phyloP scores from a whole-genome alignment of 2,797 vertebrate genomes.

The Falco peregrinus region DNA sequence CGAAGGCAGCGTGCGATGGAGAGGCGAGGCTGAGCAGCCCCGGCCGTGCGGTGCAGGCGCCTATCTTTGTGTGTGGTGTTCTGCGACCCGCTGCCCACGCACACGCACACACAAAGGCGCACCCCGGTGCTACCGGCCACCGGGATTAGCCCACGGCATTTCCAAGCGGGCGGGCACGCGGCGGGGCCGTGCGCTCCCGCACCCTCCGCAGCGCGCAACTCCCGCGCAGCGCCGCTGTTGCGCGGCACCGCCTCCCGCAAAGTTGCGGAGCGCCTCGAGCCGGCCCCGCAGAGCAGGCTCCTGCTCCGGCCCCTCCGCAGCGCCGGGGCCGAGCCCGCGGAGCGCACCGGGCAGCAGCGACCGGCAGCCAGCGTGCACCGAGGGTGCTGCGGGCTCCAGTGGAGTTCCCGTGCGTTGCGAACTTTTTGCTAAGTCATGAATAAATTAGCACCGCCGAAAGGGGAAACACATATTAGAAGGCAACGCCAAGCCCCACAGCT shows the following conservation, averaged over 20 bases:
- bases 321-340: background rate
- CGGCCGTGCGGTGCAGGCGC: background rate
- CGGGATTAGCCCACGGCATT: background rate
- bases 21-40: background rate
- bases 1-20: background rate
- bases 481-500: background rate
- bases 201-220: background rate
- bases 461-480: background rate
- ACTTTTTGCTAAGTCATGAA: constrained; percentile 30
- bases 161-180: background rate
- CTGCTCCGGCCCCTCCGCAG: background rate
- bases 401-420: background rate
- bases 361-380: background rate
- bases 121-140: background rate
- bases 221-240: background rate
- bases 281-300: too few species aligned
- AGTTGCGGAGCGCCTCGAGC: background rate
- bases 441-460: background rate
- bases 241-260: background rate
- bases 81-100: background rate
- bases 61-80: background rate
- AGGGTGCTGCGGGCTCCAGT: background rate
- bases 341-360: background rate
- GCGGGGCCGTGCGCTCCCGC: background rate
- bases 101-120: constrained; percentile 9